Evolutionary conservation across 1,140 invertebrate species (phyloP).

Genomic region (Goniozus legneri): DNA sequence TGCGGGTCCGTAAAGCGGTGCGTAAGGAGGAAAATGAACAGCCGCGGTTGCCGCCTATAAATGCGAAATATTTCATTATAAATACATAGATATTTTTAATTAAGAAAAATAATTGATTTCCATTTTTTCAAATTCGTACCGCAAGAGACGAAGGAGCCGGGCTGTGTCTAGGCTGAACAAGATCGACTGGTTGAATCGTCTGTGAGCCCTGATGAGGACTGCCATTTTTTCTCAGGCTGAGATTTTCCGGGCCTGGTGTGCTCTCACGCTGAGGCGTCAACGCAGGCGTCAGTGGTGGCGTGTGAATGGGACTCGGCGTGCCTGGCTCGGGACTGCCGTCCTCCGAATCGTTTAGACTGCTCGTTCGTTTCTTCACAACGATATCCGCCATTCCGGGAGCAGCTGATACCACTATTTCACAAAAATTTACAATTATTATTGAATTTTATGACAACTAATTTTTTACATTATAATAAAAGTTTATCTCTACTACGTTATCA

Average conservation of each 20-base stretch:
- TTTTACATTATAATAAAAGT: no score
- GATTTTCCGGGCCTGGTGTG: slow-evolving; percentile 62
- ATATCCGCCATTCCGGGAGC: slow-evolving; percentile 22
- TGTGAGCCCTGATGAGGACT: slow-evolving; percentile 40
- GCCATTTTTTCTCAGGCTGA: slow-evolving; percentile 53
- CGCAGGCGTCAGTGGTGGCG: slow-evolving; percentile 45
- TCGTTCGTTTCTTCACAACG: slow-evolving; percentile 32
- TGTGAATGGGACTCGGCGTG: slow-evolving; percentile 43
- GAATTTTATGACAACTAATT: no score
- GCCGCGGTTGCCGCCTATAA: slow-evolving; percentile 39
- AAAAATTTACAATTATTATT: neutral
- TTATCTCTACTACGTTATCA: no score
- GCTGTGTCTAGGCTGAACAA: slow-evolving; percentile 46
- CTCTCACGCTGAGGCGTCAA: slow-evolving; percentile 50
- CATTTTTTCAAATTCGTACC: slow-evolving; percentile 20
- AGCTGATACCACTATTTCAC: slow-evolving; percentile 15
- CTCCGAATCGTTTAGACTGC: slow-evolving; percentile 42
- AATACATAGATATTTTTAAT: slow-evolving; percentile 1
- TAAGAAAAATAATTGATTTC: neutral
- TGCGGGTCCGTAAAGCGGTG: slow-evolving; percentile 46
- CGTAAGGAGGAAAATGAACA: slow-evolving; percentile 46
- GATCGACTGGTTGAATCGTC: slow-evolving; percentile 41
- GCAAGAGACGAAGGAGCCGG: slow-evolving; percentile 42
- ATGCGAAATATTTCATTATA: slow-evolving; percentile 5
- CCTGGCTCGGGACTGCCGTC: slow-evolving; percentile 44